These are phyloP conservation scores for Tangara arthus DNA, from an alignment of 2,797 vertebrate genomes.

Conservation along the genomic window DNA sequence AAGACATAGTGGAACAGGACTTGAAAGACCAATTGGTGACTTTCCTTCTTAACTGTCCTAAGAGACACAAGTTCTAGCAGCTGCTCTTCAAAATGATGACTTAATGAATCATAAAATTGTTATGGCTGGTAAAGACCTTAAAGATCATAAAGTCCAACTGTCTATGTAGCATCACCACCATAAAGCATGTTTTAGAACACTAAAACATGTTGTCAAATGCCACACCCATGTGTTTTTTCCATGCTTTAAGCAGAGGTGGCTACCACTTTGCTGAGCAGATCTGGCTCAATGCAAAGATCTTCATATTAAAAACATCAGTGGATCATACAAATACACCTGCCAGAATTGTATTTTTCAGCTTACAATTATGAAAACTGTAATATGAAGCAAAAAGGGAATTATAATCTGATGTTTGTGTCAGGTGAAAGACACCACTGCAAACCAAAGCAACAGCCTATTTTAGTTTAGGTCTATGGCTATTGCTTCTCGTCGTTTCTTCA, in stretches of 20 bases:
- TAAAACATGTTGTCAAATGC: neutral
- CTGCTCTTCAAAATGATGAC: neutral
- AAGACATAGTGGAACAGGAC: neutral
- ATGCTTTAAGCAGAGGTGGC: neutral
- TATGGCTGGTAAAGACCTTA: neutral
- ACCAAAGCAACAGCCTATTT: neutral
- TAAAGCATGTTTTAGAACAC: neutral
- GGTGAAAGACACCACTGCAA: rapidly evolving
- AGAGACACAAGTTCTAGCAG: neutral
- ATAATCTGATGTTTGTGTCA: neutral
- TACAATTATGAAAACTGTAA: neutral
- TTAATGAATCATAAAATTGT: neutral
- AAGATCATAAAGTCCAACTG: neutral
- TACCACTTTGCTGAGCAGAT: neutral
- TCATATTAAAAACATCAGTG: neutral
- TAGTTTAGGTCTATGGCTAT: rapidly evolving
- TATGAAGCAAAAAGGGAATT: neutral
- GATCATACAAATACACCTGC: neutral
- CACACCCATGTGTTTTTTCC: neutral
- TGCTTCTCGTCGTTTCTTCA: rapidly evolving
- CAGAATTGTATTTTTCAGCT: neutral
- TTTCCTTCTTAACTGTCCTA: neutral
- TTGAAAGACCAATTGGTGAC: neutral
- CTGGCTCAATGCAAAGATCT: neutral
- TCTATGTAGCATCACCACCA: neutral